Evolutionary conservation across 2,888 invertebrate genomes (phyloP), one percentile per base, ranked within the genome.

Genomic region (Tethea ocularis): DNA sequence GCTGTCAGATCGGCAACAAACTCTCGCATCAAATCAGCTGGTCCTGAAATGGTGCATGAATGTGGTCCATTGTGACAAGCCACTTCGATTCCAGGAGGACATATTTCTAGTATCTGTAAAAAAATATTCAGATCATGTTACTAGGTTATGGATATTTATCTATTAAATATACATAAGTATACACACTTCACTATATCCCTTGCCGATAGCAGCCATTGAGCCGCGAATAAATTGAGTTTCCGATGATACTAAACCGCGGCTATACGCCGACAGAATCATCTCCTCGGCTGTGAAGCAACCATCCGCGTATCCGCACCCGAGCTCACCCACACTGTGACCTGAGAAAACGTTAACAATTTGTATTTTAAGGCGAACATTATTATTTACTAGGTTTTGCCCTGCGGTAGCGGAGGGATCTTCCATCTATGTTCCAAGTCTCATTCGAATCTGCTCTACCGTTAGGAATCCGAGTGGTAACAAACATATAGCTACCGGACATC

Each of bases 231-330:
- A 93, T n/a, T 94, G 93, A 1, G 95, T 94, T 66, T 97, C 95
- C n/a, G 95, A 68, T 15, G 96, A 96, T 1, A 96, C 96, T 58
- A 94, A 89, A 1, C 97, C 97, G 63, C 98, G 94, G 76, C 96
- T 96, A 84, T 97, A 98, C 0, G 98, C 96, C 5, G 96, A 94
- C 22, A 97, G 83, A 54, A 98, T 95, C 91, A 97, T 96, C 87
- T 98, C 97, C 76, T 97, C 96, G 0, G 96, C 95, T 0, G 97
- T 97, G 61, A 99, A 94, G 66, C 97, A 96, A 0, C 97, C 97
- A 83, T 99, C 99, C 1, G 98, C 98, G 84, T 99, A 99, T 0
- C 97, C 98, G 83, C 99, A 99, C 0, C 97, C 98, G 29, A 99
- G 90, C 84, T 99, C 99, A 23, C 99, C 99, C 0, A 98, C 97